Conservation (phyloP, 2,797 vertebrate genomes). For the Pogonophryne albipinna region DNA sequence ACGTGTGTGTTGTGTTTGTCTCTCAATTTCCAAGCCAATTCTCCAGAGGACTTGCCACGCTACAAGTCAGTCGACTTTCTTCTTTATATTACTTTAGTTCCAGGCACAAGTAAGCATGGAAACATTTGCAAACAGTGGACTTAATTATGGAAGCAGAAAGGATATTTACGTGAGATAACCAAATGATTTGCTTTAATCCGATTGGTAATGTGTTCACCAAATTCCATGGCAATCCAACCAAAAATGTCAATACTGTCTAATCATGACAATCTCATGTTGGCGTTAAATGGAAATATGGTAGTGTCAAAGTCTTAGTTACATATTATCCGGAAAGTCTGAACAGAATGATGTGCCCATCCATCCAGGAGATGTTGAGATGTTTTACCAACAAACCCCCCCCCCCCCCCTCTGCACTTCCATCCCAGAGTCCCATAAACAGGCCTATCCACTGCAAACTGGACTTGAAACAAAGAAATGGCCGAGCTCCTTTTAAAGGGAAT, state of each 20-base stretch:
- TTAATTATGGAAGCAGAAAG: background rate
- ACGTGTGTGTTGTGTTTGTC: constrained; percentile 27
- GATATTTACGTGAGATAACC: too few species aligned
- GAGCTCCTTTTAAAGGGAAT: background rate
- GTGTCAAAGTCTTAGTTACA: background rate
- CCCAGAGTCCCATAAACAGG: background rate
- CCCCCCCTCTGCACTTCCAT: background rate
- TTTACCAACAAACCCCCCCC: background rate
- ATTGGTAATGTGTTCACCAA: background rate
- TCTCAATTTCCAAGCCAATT: constrained; percentile 26
- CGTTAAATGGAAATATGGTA: background rate
- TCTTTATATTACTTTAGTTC: background rate
- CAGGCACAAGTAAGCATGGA: background rate
- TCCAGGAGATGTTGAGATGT: background rate
- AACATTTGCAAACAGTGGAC: background rate
- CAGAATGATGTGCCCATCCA: background rate
- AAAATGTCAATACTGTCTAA: background rate
- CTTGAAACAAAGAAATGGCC: background rate
- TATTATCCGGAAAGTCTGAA: background rate
- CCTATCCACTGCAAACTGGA: background rate
- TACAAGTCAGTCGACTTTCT: background rate
- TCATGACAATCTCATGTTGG: background rate
- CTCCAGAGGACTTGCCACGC: background rate
- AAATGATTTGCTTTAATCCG: background rate
- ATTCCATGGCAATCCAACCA: background rate